Conservation (phyloP, 1,140 invertebrate genomes). For the Bombus sylvicola region DNA sequence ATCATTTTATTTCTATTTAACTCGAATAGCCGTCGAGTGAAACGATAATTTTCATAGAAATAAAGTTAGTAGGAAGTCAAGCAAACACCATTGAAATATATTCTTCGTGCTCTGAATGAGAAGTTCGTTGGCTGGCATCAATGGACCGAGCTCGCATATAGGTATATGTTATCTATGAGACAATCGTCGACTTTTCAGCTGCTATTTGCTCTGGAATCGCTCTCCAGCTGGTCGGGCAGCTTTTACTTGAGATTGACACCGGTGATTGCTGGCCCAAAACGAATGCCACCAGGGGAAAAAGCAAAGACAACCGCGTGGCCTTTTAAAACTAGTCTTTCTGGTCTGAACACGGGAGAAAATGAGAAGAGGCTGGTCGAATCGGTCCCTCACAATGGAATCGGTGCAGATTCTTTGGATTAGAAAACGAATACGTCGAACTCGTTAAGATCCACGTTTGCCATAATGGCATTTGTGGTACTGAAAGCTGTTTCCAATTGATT, state of each 20-base stretch:
- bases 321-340: constrained; percentile 38
- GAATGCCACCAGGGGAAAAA: constrained; percentile 26
- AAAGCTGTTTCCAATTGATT: not conserved
- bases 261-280: constrained; percentile 51
- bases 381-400: not conserved
- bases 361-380: constrained; percentile 13
- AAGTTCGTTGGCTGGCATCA: not conserved
- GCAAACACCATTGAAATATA: not conserved
- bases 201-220: not conserved
- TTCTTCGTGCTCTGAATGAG: not conserved
- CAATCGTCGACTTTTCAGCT: not conserved
- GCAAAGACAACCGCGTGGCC: constrained; percentile 13
- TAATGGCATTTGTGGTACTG: not conserved
- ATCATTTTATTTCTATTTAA: not conserved
- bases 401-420: constrained; percentile 34
- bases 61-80: not conserved
- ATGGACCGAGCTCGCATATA: not conserved
- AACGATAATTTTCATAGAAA: not conserved
- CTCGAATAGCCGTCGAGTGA: not conserved
- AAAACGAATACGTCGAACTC: constrained; percentile 34
- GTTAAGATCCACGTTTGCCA: constrained; percentile 14
- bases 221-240: constrained; percentile 8
- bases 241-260: constrained; percentile 48
- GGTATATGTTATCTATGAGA: not conserved
- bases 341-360: constrained; percentile 31